phyloP scores from a whole-genome alignment of 2,888 invertebrate species.

The Ennomos erosarius region DNA sequence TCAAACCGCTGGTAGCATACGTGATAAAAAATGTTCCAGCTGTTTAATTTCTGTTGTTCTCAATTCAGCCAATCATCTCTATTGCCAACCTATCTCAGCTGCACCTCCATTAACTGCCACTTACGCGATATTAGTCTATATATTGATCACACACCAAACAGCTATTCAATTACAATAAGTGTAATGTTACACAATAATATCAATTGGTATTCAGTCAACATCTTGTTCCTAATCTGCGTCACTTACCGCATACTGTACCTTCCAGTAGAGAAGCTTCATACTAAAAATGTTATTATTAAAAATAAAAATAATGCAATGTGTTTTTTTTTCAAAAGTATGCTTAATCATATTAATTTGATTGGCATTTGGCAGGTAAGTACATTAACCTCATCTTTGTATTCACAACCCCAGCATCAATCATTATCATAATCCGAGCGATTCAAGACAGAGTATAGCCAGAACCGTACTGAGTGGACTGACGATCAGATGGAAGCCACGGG shows the following conservation, averaged over 20 bases:
- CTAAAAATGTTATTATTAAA: no score
- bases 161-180: conserved; percentile 44
- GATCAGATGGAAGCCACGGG: no score
- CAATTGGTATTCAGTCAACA: conserved; percentile 31
- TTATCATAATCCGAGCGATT: no score
- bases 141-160: conserved; percentile 23
- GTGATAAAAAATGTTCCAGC: not conserved
- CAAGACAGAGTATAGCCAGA: no score
- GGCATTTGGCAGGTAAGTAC: no score
- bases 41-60: conserved; percentile 1
- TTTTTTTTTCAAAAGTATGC: no score
- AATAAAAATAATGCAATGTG: no score
- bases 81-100: conserved; percentile 19
- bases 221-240: conserved; percentile 2
- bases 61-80: conserved; percentile 22
- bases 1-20: no score
- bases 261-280: not conserved
- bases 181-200: conserved; percentile 58
- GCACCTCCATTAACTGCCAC: conserved; percentile 19
- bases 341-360: no score
- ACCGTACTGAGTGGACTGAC: no score
- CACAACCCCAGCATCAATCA: no score
- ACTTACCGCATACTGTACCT: not conserved
- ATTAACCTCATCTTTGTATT: no score
- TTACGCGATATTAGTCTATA: conserved; percentile 10